These are phyloP conservation scores for Campylomormyrus numenius DNA, from an alignment of 2,113 vertebrate genomes.

Conservation along the genomic window DNA sequence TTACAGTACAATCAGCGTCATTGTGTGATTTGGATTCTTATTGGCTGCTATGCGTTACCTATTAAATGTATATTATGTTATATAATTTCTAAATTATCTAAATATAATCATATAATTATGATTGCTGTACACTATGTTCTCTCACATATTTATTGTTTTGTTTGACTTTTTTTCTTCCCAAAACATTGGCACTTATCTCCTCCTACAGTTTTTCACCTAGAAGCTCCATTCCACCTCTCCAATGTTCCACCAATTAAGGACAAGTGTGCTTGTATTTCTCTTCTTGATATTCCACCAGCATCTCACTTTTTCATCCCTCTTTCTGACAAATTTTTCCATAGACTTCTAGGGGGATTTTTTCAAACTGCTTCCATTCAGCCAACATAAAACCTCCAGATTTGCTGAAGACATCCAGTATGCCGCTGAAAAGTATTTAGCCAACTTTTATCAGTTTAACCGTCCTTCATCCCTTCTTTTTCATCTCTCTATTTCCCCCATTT, in stretches of 20 bases:
- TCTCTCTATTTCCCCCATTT: not conserved
- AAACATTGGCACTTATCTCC: not conserved
- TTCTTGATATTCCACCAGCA: not conserved
- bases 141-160: not conserved
- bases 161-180: not conserved
- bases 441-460: not conserved
- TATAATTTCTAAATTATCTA: slow-evolving; percentile 38
- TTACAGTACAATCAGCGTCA: slow-evolving; percentile 27
- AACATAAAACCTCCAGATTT: not conserved
- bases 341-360: not conserved
- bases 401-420: not conserved
- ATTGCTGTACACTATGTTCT: not conserved
- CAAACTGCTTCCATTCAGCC: not conserved
- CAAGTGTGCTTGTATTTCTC: not conserved
- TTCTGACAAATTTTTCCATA: not conserved
- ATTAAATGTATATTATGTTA: not conserved
- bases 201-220: not conserved
- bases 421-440: not conserved
- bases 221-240: not conserved
- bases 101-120: slow-evolving; percentile 42
- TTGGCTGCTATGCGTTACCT: slow-evolving; percentile 15
- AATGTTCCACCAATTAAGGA: not conserved
- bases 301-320: not conserved
- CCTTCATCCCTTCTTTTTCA: not conserved
- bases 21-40: slow-evolving; percentile 31